Percentiles rank a stretch among this genome's conserved stretches.
phyloP scores from a whole-genome alignment of 2,113 vertebrate genomes.

The Diglossa brunneiventris region DNA sequence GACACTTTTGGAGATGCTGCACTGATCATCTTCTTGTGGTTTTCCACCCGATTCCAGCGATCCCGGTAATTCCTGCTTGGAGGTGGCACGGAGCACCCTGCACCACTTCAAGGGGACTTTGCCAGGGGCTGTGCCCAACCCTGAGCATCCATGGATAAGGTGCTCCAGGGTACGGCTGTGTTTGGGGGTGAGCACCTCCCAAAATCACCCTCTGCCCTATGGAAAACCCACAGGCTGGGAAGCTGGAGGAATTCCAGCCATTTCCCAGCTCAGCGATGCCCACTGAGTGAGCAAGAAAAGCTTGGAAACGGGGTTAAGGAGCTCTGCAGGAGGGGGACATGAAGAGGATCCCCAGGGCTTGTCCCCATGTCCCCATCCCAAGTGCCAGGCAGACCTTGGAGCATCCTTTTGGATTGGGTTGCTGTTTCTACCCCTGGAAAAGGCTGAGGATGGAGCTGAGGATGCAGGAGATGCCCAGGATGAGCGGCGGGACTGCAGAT shows the following conservation, averaged over 20 bases:
- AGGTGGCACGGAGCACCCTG: accelerated
- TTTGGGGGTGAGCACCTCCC: accelerated
- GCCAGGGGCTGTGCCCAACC: accelerated
- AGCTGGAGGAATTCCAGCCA: background rate
- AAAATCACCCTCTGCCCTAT: accelerated
- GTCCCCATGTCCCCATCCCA: background rate
- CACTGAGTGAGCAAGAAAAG: accelerated
- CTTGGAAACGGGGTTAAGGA: background rate
- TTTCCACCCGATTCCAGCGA: accelerated
- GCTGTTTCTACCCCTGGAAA: background rate
- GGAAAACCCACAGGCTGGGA: background rate
- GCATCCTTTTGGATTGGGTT: background rate
- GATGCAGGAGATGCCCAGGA: background rate
- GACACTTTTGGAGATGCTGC: accelerated
- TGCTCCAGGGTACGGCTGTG: background rate
- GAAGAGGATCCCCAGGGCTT: accelerated
- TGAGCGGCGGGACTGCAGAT: background rate
- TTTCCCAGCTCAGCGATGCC: background rate
- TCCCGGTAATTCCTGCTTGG: accelerated
- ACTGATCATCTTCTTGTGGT: accelerated
- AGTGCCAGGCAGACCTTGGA: background rate
- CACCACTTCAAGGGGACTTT: accelerated
- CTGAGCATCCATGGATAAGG: accelerated
- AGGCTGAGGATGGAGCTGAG: background rate
- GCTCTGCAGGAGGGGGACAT: accelerated